Conservation (phyloP, 2,888 invertebrate genomes). For the Orgyia antiqua region DNA sequence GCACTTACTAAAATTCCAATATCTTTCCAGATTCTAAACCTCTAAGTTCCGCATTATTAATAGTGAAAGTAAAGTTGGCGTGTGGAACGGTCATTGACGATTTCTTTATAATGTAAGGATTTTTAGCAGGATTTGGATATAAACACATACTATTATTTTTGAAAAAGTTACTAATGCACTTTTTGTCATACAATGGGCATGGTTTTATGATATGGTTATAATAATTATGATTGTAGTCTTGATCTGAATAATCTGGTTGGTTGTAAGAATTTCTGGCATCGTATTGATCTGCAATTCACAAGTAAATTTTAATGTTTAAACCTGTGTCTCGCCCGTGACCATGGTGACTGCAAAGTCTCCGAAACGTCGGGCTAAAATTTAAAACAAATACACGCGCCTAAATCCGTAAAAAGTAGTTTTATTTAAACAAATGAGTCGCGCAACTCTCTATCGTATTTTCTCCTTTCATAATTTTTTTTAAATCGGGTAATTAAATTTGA, state of each 20-base stretch:
- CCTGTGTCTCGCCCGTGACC: too few species aligned
- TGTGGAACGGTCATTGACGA: background rate
- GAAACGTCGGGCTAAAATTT: too few species aligned
- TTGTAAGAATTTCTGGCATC: too few species aligned
- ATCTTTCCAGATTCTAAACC: constrained; percentile 4
- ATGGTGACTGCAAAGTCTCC: too few species aligned
- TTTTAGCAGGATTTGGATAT: background rate
- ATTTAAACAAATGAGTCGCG: too few species aligned
- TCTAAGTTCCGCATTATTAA: background rate
- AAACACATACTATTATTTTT: background rate
- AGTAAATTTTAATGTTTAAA: too few species aligned
- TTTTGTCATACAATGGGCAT: constrained; percentile 8
- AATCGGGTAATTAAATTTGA: too few species aligned
- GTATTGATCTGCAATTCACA: too few species aligned
- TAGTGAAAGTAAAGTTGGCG: background rate
- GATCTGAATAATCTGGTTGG: background rate
- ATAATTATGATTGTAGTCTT: background rate
- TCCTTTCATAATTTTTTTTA: too few species aligned
- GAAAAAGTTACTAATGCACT: constrained; percentile 11
- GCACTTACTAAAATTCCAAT: constrained; percentile 12
- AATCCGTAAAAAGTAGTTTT: too few species aligned
- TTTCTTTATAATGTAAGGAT: constrained; percentile 1
- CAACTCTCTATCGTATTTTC: too few species aligned
- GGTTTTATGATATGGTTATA: constrained; percentile 3
- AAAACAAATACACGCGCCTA: too few species aligned